A percentile compares a stretch with the other conserved stretches of the same genome.
phyloP scores from a whole-genome alignment of 2,797 vertebrate genomes.

The Pteronotus mesoamericanus region DNA sequence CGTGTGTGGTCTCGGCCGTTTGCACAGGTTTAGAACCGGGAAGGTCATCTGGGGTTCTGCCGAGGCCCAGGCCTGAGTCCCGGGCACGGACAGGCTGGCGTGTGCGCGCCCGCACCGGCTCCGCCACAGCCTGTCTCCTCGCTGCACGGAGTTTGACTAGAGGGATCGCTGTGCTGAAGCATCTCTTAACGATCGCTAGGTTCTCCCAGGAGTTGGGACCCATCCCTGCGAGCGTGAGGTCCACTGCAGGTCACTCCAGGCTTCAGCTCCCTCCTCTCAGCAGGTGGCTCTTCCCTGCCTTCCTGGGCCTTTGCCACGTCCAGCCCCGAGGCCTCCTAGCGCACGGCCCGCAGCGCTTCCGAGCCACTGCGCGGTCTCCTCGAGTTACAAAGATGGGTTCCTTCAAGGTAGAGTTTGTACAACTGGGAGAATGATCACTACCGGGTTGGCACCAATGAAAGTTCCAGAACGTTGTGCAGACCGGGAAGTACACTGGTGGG shows the following conservation, averaged over 20 bases:
- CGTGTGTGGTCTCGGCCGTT: background rate
- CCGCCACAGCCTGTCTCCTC: background rate
- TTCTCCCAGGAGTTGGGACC: background rate
- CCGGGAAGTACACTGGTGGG: background rate
- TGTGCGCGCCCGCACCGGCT: background rate
- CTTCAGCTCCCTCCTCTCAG: background rate
- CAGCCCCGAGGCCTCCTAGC: too few relatives aligned
- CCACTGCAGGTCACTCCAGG: background rate
- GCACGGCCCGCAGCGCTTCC: too few relatives aligned
- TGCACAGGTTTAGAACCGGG: background rate
- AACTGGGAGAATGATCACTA: background rate
- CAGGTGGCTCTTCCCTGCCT: background rate
- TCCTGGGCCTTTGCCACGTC: background rate
- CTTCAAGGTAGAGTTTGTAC: background rate
- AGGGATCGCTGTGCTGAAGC: background rate
- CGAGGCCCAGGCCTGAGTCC: background rate
- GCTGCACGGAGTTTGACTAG: background rate
- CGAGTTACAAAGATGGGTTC: background rate
- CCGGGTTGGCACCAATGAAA: background rate
- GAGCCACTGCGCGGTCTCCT: background rate
- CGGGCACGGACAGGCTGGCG: background rate
- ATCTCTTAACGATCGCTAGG: background rate
- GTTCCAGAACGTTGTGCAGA: background rate
- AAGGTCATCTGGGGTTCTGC: background rate
- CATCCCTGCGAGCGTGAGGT: background rate